A percentile compares a stretch with the other conserved stretches of the same genome.
Evolutionary conservation across 2,113 vertebrate species (phyloP).

Genomic region (Hypomesus transpacificus): DNA sequence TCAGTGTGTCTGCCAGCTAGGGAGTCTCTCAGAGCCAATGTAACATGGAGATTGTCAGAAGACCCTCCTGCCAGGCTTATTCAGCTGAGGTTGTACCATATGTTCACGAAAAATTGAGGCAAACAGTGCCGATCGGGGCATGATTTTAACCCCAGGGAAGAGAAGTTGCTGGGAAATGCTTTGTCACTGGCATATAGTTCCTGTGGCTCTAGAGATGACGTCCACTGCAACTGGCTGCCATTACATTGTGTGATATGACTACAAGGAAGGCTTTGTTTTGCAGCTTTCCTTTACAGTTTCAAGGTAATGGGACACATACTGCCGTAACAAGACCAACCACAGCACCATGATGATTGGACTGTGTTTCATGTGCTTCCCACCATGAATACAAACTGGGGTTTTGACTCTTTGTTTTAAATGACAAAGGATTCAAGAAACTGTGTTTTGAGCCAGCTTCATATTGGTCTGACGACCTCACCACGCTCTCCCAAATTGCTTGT

Average conservation of each 20-base stretch:
- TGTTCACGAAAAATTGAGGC: conserved; percentile 52
- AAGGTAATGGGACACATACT: background rate
- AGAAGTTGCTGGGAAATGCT: conserved; percentile 14
- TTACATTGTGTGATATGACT: conserved; percentile 13
- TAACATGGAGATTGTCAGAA: conserved; percentile 51
- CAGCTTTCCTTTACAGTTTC: background rate
- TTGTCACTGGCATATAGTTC: conserved; percentile 55
- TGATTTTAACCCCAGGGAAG: background rate
- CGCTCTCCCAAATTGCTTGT: background rate
- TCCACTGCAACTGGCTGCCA: conserved; percentile 37
- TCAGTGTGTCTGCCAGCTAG: conserved; percentile 47
- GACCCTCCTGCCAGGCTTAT: conserved; percentile 41
- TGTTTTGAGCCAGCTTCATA: no score
- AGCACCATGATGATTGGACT: no score
- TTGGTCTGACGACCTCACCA: no score
- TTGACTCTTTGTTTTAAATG: no score
- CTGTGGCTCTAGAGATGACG: conserved; percentile 36
- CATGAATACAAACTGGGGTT: no score
- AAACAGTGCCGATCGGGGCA: conserved; percentile 34
- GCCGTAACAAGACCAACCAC: no score
- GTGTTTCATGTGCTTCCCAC: no score
- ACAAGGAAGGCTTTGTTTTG: conserved; percentile 19
- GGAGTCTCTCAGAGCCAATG: conserved; percentile 41
- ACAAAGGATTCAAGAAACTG: no score
- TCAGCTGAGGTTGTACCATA: conserved; percentile 51